A percentile compares a stretch with the other conserved stretches of the same genome.
phyloP scores from a whole-genome alignment of 2,888 invertebrate genomes.

The Aphrophora alni region DNA sequence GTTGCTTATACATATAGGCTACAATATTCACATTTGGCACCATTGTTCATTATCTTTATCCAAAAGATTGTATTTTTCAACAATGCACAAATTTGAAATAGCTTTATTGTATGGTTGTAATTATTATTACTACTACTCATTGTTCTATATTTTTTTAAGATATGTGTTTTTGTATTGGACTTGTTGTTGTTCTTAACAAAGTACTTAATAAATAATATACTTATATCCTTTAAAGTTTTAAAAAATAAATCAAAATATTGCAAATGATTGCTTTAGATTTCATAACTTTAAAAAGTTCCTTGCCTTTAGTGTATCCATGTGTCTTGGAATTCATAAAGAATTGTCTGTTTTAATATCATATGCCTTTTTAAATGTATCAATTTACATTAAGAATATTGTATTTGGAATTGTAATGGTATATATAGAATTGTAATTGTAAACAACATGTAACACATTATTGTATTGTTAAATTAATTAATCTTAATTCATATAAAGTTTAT shows the following conservation, averaged over 20 bases:
- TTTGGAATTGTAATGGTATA: background rate
- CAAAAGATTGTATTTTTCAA: background rate
- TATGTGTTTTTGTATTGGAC: background rate
- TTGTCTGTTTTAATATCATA: background rate
- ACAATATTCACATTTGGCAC: background rate
- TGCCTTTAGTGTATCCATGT: constrained; percentile 6
- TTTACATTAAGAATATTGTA: background rate
- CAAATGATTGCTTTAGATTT: background rate
- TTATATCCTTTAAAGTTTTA: background rate
- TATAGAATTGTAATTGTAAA: background rate
- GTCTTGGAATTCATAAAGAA: background rate
- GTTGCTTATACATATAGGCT: background rate
- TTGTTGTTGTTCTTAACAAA: background rate
- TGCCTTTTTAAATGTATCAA: background rate
- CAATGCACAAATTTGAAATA: background rate
- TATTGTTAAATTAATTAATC: background rate
- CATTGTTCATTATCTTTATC: background rate
- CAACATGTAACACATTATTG: background rate
- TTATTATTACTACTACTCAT: background rate
- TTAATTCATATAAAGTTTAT: background rate
- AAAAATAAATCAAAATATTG: background rate
- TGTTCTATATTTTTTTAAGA: background rate
- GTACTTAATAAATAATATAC: background rate
- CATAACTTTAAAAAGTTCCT: background rate
- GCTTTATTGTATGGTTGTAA: background rate